Evolutionary conservation across 2,797 vertebrate species (phyloP).

Genomic region (Gambelia wislizenii): DNA sequence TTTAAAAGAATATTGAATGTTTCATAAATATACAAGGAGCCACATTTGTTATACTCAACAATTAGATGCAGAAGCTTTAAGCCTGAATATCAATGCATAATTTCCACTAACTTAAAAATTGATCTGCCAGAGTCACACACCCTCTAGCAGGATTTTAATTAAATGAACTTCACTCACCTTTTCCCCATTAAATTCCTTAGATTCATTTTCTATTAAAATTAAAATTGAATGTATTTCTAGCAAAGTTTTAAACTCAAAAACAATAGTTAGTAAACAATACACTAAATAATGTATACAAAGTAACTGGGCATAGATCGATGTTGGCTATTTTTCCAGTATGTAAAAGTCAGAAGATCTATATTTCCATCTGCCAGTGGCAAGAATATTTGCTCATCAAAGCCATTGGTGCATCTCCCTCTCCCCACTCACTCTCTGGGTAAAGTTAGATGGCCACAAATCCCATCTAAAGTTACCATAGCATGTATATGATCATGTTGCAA

Average conservation of each 20-base stretch:
- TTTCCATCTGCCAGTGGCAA: conserved; percentile 35
- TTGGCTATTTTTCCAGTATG: conserved; percentile 73
- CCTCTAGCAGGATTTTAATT: conserved; percentile 76
- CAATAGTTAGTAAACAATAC: conserved; percentile 65
- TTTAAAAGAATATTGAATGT: conserved; percentile 60
- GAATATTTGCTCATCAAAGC: not conserved
- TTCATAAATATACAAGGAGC: conserved; percentile 74
- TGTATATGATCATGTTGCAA: not conserved
- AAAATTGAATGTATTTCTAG: conserved; percentile 53
- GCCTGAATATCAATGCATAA: conserved; percentile 70
- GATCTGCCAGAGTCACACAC: conserved; percentile 68
- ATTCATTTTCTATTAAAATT: conserved; percentile 63
- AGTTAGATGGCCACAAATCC: not conserved
- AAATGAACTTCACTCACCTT: conserved; percentile 75
- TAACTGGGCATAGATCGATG: conserved; percentile 63
- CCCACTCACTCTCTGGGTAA: too few relatives aligned
- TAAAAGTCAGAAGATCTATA: conserved; percentile 50
- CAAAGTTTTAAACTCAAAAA: conserved; percentile 52
- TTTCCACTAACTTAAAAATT: conserved; percentile 72
- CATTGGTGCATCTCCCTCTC: not conserved
- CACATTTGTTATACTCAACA: conserved; percentile 70
- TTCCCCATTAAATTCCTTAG: conserved; percentile 59
- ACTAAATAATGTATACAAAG: conserved; percentile 69
- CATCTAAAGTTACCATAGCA: not conserved
- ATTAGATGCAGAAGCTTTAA: conserved; percentile 66